Percentiles rank a stretch among this genome's conserved stretches.
Evolutionary conservation across 2,113 vertebrate genomes (phyloP).

Genomic region (Nothobranchius kuhntae): DNA sequence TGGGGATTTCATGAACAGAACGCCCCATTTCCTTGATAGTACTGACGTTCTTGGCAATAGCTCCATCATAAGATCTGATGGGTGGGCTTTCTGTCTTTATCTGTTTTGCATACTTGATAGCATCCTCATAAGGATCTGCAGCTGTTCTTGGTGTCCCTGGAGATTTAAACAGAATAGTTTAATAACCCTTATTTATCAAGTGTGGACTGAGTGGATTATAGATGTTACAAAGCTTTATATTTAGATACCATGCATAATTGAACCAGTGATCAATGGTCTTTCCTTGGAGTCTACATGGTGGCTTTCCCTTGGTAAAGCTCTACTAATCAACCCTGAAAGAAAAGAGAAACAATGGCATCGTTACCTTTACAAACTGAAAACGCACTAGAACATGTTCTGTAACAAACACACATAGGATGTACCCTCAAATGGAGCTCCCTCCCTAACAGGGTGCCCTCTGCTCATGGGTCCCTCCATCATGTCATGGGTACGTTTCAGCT

Average conservation of each 20-base stretch:
- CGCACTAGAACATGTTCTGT: background rate
- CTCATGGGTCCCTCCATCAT: slow-evolving; percentile 90
- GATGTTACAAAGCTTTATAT: slow-evolving; percentile 6
- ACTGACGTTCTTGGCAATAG: slow-evolving; percentile 92
- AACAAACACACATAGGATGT: slow-evolving; percentile 26
- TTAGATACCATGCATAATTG: slow-evolving; percentile 94
- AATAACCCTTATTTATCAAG: background rate
- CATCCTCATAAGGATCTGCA: slow-evolving; percentile 90
- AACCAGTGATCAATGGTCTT: slow-evolving; percentile 88
- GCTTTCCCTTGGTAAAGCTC: slow-evolving; percentile 90
- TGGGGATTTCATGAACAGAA: slow-evolving; percentile 97
- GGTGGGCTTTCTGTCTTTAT: slow-evolving; percentile 96
- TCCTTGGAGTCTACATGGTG: slow-evolving; percentile 92
- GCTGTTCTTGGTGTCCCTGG: slow-evolving; percentile 93
- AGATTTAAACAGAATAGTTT: slow-evolving; percentile 23
- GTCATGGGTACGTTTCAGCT: slow-evolving; percentile 92
- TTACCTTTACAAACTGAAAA: slow-evolving; percentile 11
- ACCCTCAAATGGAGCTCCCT: slow-evolving; percentile 91
- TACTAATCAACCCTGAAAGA: slow-evolving; percentile 89
- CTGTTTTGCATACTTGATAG: slow-evolving; percentile 93
- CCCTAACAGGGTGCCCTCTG: slow-evolving; percentile 85
- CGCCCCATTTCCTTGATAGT: slow-evolving; percentile 98
- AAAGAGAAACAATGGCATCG: slow-evolving; percentile 10
- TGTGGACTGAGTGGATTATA: background rate
- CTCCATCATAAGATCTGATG: slow-evolving; percentile 91